Conservation (phyloP, 1,140 invertebrate species). For the Neodiprion fabricii region DNA sequence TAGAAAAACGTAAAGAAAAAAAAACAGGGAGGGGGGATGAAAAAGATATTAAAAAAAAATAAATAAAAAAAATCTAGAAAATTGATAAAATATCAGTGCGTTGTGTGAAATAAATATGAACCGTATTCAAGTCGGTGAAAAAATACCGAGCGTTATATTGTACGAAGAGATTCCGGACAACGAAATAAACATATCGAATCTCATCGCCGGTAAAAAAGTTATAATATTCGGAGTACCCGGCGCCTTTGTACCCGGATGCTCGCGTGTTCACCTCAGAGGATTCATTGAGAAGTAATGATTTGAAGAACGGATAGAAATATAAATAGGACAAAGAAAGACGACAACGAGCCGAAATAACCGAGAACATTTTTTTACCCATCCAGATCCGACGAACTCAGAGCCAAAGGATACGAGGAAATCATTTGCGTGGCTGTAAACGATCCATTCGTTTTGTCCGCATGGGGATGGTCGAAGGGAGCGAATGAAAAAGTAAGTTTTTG, state of each 20-base stretch:
- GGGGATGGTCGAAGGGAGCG: slow-evolving; percentile 54
- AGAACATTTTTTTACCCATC: background rate
- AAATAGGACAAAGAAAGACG: too few relatives aligned
- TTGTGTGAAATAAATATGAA: slow-evolving; percentile 21
- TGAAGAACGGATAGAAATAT: background rate
- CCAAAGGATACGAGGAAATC: slow-evolving; percentile 63
- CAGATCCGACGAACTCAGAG: slow-evolving; percentile 53
- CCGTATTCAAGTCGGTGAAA: slow-evolving; percentile 57
- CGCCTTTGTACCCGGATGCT: slow-evolving; percentile 67
- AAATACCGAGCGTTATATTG: slow-evolving; percentile 61
- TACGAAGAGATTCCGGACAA: slow-evolving; percentile 63
- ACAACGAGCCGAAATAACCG: too few relatives aligned
- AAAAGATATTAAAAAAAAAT: background rate
- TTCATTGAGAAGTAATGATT: slow-evolving; percentile 30
- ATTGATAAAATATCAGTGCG: slow-evolving; percentile 7
- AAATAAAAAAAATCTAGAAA: background rate
- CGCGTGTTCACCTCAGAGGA: slow-evolving; percentile 54
- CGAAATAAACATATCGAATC: slow-evolving; percentile 56
- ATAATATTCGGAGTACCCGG: slow-evolving; percentile 68
- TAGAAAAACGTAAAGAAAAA: background rate
- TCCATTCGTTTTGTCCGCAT: slow-evolving; percentile 68
- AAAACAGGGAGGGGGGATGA: background rate
- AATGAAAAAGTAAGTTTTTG: slow-evolving; percentile 53
- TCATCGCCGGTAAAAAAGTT: slow-evolving; percentile 62
- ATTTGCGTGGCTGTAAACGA: slow-evolving; percentile 69